phyloP scores from a whole-genome alignment of 1,140 invertebrate genomes.

The Drosophila kanapiae region DNA sequence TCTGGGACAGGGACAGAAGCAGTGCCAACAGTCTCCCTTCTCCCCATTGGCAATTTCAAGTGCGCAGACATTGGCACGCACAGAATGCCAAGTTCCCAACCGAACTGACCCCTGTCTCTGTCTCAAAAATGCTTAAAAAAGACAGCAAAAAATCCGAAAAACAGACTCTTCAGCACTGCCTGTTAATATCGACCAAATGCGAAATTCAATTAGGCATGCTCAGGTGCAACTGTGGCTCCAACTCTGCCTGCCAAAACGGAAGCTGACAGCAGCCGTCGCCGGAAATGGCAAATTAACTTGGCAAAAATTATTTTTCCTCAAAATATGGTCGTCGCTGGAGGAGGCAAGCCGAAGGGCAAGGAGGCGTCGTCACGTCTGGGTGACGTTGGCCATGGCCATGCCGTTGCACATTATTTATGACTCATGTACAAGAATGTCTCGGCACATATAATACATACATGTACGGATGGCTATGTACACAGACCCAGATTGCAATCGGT shows the following conservation, averaged over 20 bases:
- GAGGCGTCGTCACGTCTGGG: constrained; percentile 60
- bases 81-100: neutral
- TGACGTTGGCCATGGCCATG: constrained; percentile 49
- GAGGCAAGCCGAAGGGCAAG: neutral
- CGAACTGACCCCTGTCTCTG: constrained; percentile 31
- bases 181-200: constrained; percentile 40
- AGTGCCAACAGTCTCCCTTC: constrained; percentile 19
- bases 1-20: constrained; percentile 34
- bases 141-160: constrained; percentile 32
- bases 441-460: constrained; percentile 6
- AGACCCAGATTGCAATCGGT: constrained; percentile 33
- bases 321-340: constrained; percentile 9
- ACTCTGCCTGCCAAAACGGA: constrained; percentile 30
- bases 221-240: constrained; percentile 56
- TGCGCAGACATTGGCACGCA: constrained; percentile 69
- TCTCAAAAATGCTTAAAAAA: neutral
- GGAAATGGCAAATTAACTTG: constrained; percentile 78
- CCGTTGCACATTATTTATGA: constrained; percentile 53
- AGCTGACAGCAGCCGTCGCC: constrained; percentile 53
- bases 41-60: constrained; percentile 55
- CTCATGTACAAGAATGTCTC: constrained; percentile 47
- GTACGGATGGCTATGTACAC: constrained; percentile 5
- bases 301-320: constrained; percentile 57
- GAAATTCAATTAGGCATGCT: constrained; percentile 75
- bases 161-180: constrained; percentile 5